Base-by-base conservation (phyloP, 2,888 invertebrate genomes). In the Metellina segmentata region DNA sequence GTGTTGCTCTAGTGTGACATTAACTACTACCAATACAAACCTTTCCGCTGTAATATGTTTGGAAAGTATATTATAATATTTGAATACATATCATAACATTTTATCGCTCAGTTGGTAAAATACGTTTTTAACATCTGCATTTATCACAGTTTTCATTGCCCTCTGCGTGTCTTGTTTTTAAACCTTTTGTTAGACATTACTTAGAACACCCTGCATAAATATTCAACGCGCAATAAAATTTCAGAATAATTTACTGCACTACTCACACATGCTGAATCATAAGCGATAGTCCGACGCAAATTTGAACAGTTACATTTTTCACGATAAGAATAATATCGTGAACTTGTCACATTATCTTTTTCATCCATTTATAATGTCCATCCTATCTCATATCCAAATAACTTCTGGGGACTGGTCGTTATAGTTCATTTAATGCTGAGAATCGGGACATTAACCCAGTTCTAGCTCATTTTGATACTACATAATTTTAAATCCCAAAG, bases 1-100 rank as follows among this genome's bases (percentile, higher is more conserved):
- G 34, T n/a, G 4, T 34, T 34, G 34, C 34, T 34, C 34, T 4
- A 34, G 34, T 34, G 34, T 34, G 34, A 34, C 34, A 4, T 34
- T 34, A 77, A 77, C 52, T 77, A 77, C 52, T 77, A 52, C n/a
- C 11, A 77, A 16, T 19, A 77, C 52, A 16, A 77, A 51, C 52
- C 77, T 8, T 77, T 51, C n/a, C 51, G 34, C 49, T n/a, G n/a
- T 77, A 51, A 6, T 51, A 51, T 77, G 77, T 77, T 77, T 77
- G 49, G 52, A 77, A 77, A 52, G 16, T 8, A 19, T 19, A 51
- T n/a, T 8, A 51, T 77, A 49, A 52, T 16, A 19, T 77, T n/a
- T 77, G 51, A 16, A 51, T n/a, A 77, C 16, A 77, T 34, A 34
- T 34, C 34, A 34, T 34, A 2, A 34, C 34, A 34, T 34, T 34